Evolutionary conservation across 2,888 invertebrate species (phyloP).

Genomic region (Aethes cnicana): DNA sequence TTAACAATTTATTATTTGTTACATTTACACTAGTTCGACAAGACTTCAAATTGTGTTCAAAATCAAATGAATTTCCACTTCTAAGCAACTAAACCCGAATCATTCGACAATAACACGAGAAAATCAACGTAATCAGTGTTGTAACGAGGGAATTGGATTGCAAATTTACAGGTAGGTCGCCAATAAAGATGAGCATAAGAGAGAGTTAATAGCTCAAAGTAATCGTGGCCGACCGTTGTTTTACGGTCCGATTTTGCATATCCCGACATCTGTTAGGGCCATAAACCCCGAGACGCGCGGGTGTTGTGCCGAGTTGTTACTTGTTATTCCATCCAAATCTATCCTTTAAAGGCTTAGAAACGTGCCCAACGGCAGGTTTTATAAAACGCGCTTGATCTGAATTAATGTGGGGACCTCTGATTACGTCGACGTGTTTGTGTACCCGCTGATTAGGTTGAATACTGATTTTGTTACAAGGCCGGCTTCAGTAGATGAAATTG

Average conservation of each 20-base stretch:
- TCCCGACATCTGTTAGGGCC: constrained; percentile 72
- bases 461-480: too few relatives aligned
- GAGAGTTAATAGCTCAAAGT: constrained; percentile 72
- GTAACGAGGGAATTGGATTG: constrained; percentile 61
- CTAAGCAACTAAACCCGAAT: background rate
- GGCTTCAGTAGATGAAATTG: too few relatives aligned
- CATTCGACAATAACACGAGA: constrained; percentile 1
- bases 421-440: constrained; percentile 2
- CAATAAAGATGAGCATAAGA: constrained; percentile 74
- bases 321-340: constrained; percentile 57
- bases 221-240: constrained; percentile 64
- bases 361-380: constrained; percentile 53
- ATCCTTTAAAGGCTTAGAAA: constrained; percentile 57
- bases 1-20: too few relatives aligned
- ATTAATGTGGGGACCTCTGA: constrained; percentile 38
- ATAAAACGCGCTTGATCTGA: constrained; percentile 43
- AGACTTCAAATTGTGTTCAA: too few relatives aligned
- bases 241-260: constrained; percentile 75
- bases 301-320: constrained; percentile 52
- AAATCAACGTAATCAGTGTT: constrained; percentile 53
- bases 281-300: constrained; percentile 65
- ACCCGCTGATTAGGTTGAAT: background rate
- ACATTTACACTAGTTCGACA: too few relatives aligned
- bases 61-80: background rate
- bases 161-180: constrained; percentile 72